phyloP scores from a whole-genome alignment of 2,888 invertebrate genomes.

The Chydorus sphaericus region DNA sequence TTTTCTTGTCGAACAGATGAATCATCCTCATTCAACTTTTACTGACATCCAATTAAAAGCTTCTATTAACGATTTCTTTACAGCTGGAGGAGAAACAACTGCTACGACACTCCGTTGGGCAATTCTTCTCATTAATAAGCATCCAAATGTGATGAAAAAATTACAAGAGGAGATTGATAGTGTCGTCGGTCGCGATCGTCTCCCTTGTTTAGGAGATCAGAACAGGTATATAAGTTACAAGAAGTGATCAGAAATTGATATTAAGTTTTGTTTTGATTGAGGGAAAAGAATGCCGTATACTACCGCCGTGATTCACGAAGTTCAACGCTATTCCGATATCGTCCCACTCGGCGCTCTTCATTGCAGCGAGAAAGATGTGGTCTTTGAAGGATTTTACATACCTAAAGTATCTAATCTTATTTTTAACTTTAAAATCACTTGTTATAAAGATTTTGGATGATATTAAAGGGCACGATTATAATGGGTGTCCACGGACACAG shows the following conservation, averaged over 20 bases:
- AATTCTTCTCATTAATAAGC: not conserved
- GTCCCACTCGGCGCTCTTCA: constrained; percentile 7
- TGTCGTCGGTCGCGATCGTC: constrained; percentile 5
- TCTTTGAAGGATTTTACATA: constrained; percentile 1
- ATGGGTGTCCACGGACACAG: not conserved
- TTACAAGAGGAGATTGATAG: constrained; percentile 4
- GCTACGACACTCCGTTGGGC: constrained; percentile 3
- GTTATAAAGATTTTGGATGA: not conserved
- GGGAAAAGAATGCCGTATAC: constrained; percentile 13
- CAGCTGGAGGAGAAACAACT: constrained; percentile 11
- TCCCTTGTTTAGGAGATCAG: not conserved
- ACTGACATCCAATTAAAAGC: too few species aligned
- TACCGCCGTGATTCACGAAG: constrained; percentile 11
- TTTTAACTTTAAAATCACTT: too few species aligned
- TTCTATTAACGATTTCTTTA: constrained; percentile 10
- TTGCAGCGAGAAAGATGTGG: not conserved
- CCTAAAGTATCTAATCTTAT: too few species aligned
- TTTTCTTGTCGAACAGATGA: not conserved
- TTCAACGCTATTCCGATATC: constrained; percentile 9
- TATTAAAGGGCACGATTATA: constrained; percentile 5
- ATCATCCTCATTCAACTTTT: not conserved
- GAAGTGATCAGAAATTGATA: not conserved
- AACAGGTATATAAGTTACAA: not conserved
- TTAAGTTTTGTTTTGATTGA: too few species aligned
- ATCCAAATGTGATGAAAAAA: not conserved